Conservation (phyloP, 1,140 invertebrate species). For the Aphaenogaster rudis region DNA sequence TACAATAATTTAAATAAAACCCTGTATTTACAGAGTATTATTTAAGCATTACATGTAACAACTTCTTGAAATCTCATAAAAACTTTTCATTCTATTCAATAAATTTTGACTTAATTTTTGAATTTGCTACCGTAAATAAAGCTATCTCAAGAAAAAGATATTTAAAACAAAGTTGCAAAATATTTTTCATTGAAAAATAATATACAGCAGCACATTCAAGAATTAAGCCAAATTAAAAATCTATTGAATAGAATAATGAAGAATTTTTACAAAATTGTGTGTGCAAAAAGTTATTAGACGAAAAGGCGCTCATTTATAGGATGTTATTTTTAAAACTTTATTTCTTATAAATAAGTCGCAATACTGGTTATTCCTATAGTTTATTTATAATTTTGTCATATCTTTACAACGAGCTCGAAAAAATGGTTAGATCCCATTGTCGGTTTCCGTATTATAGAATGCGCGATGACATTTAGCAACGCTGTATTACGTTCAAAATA, state of each 20-base stretch:
- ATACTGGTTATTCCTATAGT: not conserved
- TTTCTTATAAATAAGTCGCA: not conserved
- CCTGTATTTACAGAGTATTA: no score
- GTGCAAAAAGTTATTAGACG: not conserved
- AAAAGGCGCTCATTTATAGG: not conserved
- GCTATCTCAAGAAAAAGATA: no score
- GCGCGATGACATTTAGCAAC: constrained; percentile 65
- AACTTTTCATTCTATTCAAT: no score
- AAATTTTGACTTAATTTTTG: no score
- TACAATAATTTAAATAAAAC: no score
- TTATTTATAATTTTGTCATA: constrained; percentile 7
- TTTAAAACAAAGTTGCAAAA: not conserved
- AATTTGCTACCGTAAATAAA: no score
- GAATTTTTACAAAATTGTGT: not conserved
- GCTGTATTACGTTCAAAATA: constrained; percentile 44
- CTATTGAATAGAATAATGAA: not conserved
- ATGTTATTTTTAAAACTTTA: not conserved
- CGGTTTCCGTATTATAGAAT: not conserved
- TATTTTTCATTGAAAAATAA: not conserved
- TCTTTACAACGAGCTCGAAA: not conserved
- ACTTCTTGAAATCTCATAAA: no score
- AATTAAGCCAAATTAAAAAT: not conserved
- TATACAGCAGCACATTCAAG: not conserved
- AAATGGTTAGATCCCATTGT: not conserved
- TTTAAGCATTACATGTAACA: no score